These are phyloP conservation scores for Diphyllodes magnificus DNA, from an alignment of 2,113 vertebrate genomes.

Conservation along the genomic window DNA sequence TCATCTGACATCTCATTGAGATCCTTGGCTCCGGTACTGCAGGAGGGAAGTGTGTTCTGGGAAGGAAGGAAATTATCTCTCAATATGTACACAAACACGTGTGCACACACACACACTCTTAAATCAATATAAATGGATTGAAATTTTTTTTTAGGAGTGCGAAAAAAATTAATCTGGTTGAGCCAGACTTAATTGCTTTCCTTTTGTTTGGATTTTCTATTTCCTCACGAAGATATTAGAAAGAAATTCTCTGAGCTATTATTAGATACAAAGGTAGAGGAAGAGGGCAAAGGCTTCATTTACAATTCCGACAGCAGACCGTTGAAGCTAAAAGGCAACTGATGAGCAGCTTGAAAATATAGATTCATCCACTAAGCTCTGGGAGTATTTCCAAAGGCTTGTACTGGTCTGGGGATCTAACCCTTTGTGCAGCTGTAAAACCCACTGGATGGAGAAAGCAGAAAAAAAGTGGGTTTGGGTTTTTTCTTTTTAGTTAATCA, in stretches of 20 bases:
- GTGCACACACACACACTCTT: neutral
- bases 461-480: neutral
- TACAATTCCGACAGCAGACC: constrained; percentile 1
- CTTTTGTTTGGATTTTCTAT: constrained; percentile 8
- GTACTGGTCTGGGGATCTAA: neutral
- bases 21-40: constrained; percentile 4
- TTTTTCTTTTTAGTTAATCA: neutral
- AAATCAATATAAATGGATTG: neutral
- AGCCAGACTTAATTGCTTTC: constrained; percentile 4
- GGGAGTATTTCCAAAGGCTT: neutral
- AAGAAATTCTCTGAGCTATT: neutral
- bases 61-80: constrained; percentile 24
- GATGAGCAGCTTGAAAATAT: neutral
- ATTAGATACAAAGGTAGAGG: constrained; percentile 2
- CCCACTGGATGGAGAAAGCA: neutral
- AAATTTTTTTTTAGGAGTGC: neutral
- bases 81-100: neutral
- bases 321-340: neutral
- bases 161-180: neutral
- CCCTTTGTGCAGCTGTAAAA: neutral
- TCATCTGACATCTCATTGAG: constrained; percentile 44
- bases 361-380: neutral
- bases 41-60: neutral
- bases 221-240: neutral
- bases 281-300: constrained; percentile 21